Evolutionary conservation across 1,140 invertebrate species (phyloP), one percentile per base, ranked within the genome.

Genomic region (Pristionchus pacificus): DNA sequence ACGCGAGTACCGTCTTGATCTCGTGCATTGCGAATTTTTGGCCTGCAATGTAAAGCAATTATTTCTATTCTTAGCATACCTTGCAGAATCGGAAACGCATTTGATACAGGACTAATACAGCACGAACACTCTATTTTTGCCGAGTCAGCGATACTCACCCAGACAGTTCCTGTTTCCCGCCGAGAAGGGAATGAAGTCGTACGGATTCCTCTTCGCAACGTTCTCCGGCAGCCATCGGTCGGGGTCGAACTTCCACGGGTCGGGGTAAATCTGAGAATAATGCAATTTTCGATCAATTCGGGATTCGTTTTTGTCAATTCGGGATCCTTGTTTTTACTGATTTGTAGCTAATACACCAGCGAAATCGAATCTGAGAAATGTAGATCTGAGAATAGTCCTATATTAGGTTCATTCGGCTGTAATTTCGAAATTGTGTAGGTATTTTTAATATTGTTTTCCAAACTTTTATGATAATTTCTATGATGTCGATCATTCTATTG

Each of bases 141-240:
- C n/a, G n/a, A n/a, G n/a, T n/a, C n/a, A n/a, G n/a, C n/a, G n/a
- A n/a, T n/a, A n/a, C 38, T 10, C 13, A 81, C 83, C 82, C 58
- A 84, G 84, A 68, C 83, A 84, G 73, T 84, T 84, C 58, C 82
- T 68, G 13, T 80, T 74, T 15, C 83, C 83, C 27, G 81, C 83
- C 28, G 78, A 78, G 60, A 84, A 84, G 0, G 83, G 83, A 25
- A 77, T 74, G 72, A 76, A 84, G 38, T 71, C 78, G 66, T 77
- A 84, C 10, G 85, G 83, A 77, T 85, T 84, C 59, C 83, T 79
- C 24, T 76, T 70, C 29, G 74, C 57, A 65, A 88, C 88, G 71
- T 89, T 89, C 84, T 94, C 92, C 0, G 91, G 90, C 60, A 93
- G 85, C 86, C 95, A 95, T 81, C 93, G 90, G 75, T 95, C 92